Conservation (phyloP, 2,113 vertebrate genomes). For the Lethenteron reissneri region DNA sequence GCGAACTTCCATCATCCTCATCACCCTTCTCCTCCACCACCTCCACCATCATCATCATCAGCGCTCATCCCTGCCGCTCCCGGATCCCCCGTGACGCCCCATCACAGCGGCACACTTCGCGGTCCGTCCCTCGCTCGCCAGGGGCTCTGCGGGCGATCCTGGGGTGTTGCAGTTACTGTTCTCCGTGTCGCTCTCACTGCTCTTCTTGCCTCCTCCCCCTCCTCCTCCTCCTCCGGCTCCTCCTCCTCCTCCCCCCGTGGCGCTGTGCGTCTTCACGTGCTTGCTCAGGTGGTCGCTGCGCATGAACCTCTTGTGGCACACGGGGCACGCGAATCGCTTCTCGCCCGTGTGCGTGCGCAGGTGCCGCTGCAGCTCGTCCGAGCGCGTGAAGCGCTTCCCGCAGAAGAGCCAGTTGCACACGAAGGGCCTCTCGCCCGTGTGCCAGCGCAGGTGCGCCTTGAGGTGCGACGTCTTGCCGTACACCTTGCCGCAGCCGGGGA, state of each 20-base stretch:
- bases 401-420: conserved; percentile 62
- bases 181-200: conserved; percentile 58
- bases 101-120: conserved; percentile 23
- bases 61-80: conserved; percentile 3
- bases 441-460: conserved; percentile 58
- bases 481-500: conserved; percentile 49
- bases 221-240: conserved; percentile 28
- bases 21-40: not conserved
- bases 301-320: conserved; percentile 54
- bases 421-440: conserved; percentile 48
- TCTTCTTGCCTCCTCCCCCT: conserved; percentile 31
- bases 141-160: conserved; percentile 79
- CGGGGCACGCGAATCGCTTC: conserved; percentile 47
- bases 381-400: conserved; percentile 53
- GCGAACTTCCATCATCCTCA: not conserved
- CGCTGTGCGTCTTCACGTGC: conserved; percentile 44
- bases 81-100: conserved; percentile 13
- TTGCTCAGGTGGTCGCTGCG: conserved; percentile 53
- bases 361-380: conserved; percentile 49
- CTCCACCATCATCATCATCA: conserved; percentile 6
- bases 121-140: conserved; percentile 47
- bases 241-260: conserved; percentile 23
- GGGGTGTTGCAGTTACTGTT: conserved; percentile 96
- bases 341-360: conserved; percentile 56
- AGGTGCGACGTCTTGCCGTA: conserved; percentile 64